Conservation (phyloP, 2,888 invertebrate species). For the Hetaerina titia region DNA sequence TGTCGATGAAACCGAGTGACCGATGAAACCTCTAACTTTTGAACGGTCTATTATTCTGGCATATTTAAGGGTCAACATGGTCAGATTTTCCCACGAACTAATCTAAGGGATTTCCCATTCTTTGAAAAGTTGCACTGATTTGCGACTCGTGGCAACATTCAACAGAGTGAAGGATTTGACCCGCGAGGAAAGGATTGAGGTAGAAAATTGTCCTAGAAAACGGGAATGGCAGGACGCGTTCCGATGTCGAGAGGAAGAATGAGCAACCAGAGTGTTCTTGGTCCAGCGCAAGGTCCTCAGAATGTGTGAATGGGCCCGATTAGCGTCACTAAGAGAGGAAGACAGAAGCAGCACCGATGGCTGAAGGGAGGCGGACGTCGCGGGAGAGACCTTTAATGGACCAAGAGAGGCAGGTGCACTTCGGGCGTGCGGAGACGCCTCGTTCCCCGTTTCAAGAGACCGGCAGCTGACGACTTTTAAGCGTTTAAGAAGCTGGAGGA, state of each 20-base stretch:
- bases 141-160: too few species aligned
- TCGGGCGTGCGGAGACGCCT: background rate
- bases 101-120: too few species aligned
- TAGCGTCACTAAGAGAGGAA: background rate
- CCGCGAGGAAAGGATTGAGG: too few species aligned
- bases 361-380: background rate
- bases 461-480: slow-evolving; percentile 9
- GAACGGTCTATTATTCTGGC: too few species aligned
- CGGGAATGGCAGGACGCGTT: background rate
- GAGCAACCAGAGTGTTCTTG: background rate
- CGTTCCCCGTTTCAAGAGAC: background rate
- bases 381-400: background rate
- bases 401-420: background rate
- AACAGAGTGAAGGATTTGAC: too few species aligned
- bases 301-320: background rate
- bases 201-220: background rate
- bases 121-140: too few species aligned
- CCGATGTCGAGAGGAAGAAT: background rate
- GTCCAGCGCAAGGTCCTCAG: background rate
- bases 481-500: background rate
- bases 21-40: too few species aligned
- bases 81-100: too few species aligned
- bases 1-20: too few species aligned
- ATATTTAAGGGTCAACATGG: too few species aligned
- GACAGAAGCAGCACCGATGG: background rate